These are phyloP conservation scores for Metopia argyrocephala DNA, from an alignment of 2,888 invertebrate species.

Conservation along the genomic window DNA sequence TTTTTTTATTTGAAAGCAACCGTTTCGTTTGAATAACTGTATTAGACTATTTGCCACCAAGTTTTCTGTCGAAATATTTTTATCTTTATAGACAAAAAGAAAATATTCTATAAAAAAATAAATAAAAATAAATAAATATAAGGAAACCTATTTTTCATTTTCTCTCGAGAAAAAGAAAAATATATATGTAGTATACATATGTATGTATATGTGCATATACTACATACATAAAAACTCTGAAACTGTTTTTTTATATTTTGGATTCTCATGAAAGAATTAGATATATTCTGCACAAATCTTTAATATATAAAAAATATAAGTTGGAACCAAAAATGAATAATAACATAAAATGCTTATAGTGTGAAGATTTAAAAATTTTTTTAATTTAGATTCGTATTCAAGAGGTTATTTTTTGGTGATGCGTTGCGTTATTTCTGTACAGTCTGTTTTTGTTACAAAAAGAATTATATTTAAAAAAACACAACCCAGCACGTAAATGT, in stretches of 20 bases:
- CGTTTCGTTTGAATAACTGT: constrained; percentile 65
- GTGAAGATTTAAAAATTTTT: no score
- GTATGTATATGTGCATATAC: not conserved
- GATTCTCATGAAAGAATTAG: constrained; percentile 42
- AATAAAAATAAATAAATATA: constrained; percentile 17
- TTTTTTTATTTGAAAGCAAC: constrained; percentile 40
- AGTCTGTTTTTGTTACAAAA: no score
- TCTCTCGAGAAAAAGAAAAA: constrained; percentile 1
- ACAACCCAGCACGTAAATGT: no score
- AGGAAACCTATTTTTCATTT: constrained; percentile 33
- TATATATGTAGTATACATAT: not conserved
- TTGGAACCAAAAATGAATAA: no score
- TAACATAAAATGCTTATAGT: no score
- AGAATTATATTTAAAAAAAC: no score
- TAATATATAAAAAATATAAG: no score
- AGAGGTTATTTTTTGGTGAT: no score
- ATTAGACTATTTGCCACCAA: constrained; percentile 66
- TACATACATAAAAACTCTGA: not conserved
- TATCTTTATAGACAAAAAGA: constrained; percentile 52
- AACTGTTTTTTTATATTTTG: constrained; percentile 27
- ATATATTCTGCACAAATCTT: no score
- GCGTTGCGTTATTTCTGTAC: no score
- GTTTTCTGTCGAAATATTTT: constrained; percentile 40
- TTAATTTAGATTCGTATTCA: no score
- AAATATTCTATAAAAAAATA: constrained; percentile 27